A percentile compares a stretch with the other conserved stretches of the same genome.
Evolutionary conservation across 2,113 vertebrate genomes (phyloP).

Genomic region (Marmota monax): DNA sequence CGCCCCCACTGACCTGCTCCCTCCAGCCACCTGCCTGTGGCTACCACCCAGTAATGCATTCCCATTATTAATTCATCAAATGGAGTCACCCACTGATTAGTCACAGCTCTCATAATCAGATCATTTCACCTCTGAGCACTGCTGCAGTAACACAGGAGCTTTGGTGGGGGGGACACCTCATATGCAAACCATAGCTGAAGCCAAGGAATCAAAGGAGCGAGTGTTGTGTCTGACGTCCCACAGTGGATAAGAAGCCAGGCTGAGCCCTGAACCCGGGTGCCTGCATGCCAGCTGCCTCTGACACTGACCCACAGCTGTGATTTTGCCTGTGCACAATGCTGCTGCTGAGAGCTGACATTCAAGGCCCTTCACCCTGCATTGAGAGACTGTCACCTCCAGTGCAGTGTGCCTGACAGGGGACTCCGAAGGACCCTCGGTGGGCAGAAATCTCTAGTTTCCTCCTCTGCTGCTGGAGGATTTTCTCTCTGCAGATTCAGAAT

Average conservation of each 20-base stretch:
- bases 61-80: too few relatives aligned
- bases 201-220: neutral
- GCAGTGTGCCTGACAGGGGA: neutral
- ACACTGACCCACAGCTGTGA: neutral
- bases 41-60: too few relatives aligned
- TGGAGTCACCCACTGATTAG: too few relatives aligned
- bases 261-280: neutral
- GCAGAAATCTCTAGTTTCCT: constrained; percentile 4
- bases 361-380: neutral
- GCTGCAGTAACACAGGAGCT: too few relatives aligned
- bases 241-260: neutral
- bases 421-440: neutral
- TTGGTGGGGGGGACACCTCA: too few relatives aligned
- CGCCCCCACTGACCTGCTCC: too few relatives aligned
- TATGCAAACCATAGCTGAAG: neutral
- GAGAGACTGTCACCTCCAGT: neutral
- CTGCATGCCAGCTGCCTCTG: neutral
- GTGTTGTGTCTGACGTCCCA: neutral
- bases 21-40: too few relatives aligned
- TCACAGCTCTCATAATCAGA: too few relatives aligned
- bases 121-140: too few relatives aligned
- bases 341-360: neutral
- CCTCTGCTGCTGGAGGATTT: neutral
- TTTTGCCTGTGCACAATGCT: neutral
- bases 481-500: neutral